Conservation (phyloP, 2,797 vertebrate species). For the Anomalospiza imberbis region DNA sequence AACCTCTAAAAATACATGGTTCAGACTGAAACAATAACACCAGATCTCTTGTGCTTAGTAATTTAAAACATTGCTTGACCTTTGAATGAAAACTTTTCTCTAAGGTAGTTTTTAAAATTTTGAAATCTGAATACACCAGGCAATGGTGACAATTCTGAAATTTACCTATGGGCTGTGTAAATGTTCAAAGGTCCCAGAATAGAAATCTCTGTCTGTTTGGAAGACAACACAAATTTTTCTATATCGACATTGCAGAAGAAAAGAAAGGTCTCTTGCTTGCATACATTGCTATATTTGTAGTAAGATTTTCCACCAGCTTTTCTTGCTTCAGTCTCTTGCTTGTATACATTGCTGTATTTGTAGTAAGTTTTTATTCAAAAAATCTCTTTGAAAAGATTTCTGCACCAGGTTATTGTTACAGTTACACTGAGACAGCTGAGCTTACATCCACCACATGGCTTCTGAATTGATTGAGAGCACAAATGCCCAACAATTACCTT, state of each 20-base stretch:
- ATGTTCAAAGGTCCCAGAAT: constrained; percentile 65
- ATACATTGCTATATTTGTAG: background rate
- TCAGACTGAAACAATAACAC: constrained; percentile 32
- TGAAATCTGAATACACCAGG: constrained; percentile 38
- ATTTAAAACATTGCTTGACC: constrained; percentile 27
- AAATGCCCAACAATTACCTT: background rate
- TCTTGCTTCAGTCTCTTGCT: background rate
- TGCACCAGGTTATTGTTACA: background rate
- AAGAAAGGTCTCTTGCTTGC: background rate
- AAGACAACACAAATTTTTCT: constrained; percentile 14
- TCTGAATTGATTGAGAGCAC: background rate
- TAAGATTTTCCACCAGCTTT: background rate
- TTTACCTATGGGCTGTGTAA: constrained; percentile 73
- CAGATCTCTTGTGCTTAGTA: background rate
- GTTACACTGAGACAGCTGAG: background rate
- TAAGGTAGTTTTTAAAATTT: constrained; percentile 35
- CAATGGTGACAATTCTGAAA: constrained; percentile 64
- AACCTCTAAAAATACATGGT: background rate
- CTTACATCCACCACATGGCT: background rate
- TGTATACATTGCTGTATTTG: background rate
- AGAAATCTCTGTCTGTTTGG: constrained; percentile 37
- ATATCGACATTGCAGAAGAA: background rate
- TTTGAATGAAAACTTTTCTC: background rate
- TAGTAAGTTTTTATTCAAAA: background rate
- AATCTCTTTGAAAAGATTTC: background rate